Evolutionary conservation across 2,113 vertebrate genomes (phyloP), one percentile per base, ranked within the genome.

Genomic region (Heteronetta atricapilla): DNA sequence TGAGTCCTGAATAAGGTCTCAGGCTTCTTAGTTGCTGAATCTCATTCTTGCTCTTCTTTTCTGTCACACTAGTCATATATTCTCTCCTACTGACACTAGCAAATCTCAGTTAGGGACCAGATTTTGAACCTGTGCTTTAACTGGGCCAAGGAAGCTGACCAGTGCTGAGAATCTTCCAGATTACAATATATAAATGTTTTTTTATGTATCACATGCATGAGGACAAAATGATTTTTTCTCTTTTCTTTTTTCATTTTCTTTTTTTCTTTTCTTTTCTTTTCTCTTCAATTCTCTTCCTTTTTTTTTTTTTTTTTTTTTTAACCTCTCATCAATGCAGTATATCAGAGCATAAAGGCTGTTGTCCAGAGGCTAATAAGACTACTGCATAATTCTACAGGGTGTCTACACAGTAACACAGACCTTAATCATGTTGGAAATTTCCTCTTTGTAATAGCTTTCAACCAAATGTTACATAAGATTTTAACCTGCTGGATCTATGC

Each of bases 301-400:
- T 42, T 21, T 11, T 12, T 22, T 48, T 48, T 48, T 21, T 48
- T 22, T n/a, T n/a, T n/a, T 48, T 48, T 48, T 50, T 50, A 75
- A 36, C 19, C 14, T 63, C 33, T 75, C 12, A 59, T 18, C 21
- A 33, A 2, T 34, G 11, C 17, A 72, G 8, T 0, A 0, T 73
- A n/a, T 42, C 14, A 73, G 29, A 82, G 13, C 76, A 60, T 59
- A 70, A 66, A 75, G 13, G 31, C 38, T 82, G 23, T 31, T 84
- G 25, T 42, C 25, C 48, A 85, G 50, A 79, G 42, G 33, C 33
- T 82, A 48, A 63, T 75, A 40, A 62, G 59, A 34, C 26, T 85
- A 13, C 46, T 58, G 10, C 19, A 18, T 16, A 68, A 19, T n/a
- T 46, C 33, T 83, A 6, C 56, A 79, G 56, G 18, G 9, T 66